phyloP scores from a whole-genome alignment of 1,140 invertebrate species.

The Oncopeltus fasciatus region DNA sequence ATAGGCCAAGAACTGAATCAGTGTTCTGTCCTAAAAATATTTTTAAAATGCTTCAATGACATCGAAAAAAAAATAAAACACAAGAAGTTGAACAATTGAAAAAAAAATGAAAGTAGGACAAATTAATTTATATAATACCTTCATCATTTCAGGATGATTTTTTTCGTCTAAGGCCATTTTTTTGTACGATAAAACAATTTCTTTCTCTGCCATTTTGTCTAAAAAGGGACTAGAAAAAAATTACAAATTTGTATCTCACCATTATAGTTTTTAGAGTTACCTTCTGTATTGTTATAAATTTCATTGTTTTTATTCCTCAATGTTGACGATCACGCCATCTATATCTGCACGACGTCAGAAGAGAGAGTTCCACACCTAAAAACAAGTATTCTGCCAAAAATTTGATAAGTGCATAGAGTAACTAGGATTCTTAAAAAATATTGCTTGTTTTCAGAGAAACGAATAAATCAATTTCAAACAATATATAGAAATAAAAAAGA shows the following conservation, averaged over 20 bases:
- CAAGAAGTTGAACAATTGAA: background rate
- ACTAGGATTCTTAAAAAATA: too few species aligned
- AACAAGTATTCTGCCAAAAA: too few species aligned
- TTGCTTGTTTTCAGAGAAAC: too few species aligned
- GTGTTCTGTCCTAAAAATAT: conserved; percentile 15
- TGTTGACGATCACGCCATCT: too few species aligned
- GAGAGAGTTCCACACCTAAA: too few species aligned
- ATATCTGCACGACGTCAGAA: too few species aligned
- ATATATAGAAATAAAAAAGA: too few species aligned
- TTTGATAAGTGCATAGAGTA: too few species aligned
- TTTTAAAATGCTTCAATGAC: background rate
- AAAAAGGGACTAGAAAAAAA: background rate
- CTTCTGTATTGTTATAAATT: background rate
- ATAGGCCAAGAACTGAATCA: conserved; percentile 16
- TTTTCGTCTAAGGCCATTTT: background rate
- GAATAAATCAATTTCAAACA: too few species aligned
- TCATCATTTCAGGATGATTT: conserved; percentile 11
- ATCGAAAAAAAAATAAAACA: background rate
- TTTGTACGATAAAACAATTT: conserved; percentile 12
- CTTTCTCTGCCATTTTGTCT: background rate
- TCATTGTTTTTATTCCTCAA: background rate
- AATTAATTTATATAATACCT: conserved; percentile 3
- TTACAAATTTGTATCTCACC: background rate
- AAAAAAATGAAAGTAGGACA: background rate
- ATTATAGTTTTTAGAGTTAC: background rate